A percentile compares a stretch with the other conserved stretches of the same genome.
Conservation (phyloP, 2,888 invertebrate species). For the Agrotis exclamationis region DNA sequence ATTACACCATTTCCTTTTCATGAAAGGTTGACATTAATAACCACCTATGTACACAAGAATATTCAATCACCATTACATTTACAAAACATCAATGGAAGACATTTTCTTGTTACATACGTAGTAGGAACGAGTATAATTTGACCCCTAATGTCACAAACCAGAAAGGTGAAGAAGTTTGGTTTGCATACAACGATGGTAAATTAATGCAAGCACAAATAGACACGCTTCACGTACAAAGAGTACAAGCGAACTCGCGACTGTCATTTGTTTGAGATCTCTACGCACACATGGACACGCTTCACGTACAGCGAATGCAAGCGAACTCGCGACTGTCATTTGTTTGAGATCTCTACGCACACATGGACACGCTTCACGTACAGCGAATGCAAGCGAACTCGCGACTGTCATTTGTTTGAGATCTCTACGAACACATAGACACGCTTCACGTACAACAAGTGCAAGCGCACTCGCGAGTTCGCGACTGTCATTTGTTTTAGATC, state of each 20-base stretch:
- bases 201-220: not conserved
- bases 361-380: too few species aligned
- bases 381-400: too few species aligned
- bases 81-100: constrained; percentile 16
- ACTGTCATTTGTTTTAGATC: not conserved
- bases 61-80: constrained; percentile 29
- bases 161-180: not conserved
- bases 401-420: too few species aligned
- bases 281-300: too few species aligned
- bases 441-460: too few species aligned
- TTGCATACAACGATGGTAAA: not conserved
- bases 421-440: too few species aligned
- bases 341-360: too few species aligned
- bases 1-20: not conserved
- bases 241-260: not conserved
- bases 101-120: constrained; percentile 7
- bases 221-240: too few species aligned
- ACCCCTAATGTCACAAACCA: constrained; percentile 10
- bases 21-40: not conserved
- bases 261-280: not conserved
- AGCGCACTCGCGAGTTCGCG: too few species aligned
- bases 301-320: too few species aligned
- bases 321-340: too few species aligned
- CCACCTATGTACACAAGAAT: not conserved
- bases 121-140: constrained; percentile 10